Percentiles rank a stretch among this genome's conserved stretches.
These are phyloP conservation scores for Montipora sp. DNA, from an alignment of 64 coral and sea anemone species.

Conservation along the genomic window DNA sequence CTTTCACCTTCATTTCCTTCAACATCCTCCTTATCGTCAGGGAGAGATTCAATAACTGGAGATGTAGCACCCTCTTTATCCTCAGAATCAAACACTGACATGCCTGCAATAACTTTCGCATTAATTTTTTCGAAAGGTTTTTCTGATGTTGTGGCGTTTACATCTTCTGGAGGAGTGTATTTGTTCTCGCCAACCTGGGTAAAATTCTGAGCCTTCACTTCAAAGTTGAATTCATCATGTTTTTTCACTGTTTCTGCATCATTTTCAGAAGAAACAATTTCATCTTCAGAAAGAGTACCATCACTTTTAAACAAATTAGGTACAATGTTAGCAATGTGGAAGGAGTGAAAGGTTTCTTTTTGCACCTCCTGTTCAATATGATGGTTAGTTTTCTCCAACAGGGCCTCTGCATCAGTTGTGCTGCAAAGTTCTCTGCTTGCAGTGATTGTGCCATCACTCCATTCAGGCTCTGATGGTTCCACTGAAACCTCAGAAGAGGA, in stretches of 20 bases:
- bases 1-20: background rate
- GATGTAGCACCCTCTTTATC: background rate
- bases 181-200: background rate
- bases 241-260: background rate
- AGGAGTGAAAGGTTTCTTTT: conserved; percentile 1
- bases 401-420: background rate
- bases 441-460: background rate
- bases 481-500: background rate
- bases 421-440: background rate
- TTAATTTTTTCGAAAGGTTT: conserved; percentile 4
- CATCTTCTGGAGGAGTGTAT: background rate
- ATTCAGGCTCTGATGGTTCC: background rate
- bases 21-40: background rate
- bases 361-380: background rate
- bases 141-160: background rate
- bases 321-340: conserved; percentile 47
- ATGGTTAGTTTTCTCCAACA: background rate
- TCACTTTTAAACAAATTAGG: conserved; percentile 50
- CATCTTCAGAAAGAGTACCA: background rate
- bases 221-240: background rate
- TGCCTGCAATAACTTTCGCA: background rate
- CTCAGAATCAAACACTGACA: background rate
- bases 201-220: background rate
- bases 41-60: background rate
- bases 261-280: background rate